These are phyloP conservation scores for Burhinus bistriatus DNA, from an alignment of 2,113 vertebrate genomes.

Conservation along the genomic window DNA sequence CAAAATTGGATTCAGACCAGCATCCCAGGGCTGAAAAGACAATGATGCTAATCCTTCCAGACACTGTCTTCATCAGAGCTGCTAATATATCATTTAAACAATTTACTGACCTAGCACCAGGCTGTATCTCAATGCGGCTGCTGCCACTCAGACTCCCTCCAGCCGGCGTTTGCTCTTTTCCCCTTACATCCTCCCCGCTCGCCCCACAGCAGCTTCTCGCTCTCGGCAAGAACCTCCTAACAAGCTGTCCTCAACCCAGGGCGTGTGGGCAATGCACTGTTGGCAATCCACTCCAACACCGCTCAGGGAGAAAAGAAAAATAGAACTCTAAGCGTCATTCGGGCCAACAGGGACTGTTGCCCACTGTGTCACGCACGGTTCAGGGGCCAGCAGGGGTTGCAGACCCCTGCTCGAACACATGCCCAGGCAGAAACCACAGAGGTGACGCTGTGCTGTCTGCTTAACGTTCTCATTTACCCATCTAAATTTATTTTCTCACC, in stretches of 20 bases:
- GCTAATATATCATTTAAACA: background rate
- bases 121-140: background rate
- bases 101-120: background rate
- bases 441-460: no score
- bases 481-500: background rate
- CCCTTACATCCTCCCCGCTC: background rate
- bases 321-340: background rate
- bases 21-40: background rate
- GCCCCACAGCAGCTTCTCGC: background rate
- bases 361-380: fast-evolving
- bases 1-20: background rate
- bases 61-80: background rate
- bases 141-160: background rate
- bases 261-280: background rate
- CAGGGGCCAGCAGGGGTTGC: background rate
- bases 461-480: background rate
- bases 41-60: slow-evolving; percentile 15
- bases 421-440: background rate
- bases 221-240: background rate
- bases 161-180: background rate
- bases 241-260: background rate
- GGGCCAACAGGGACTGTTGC: background rate
- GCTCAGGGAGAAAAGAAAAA: background rate
- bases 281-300: background rate
- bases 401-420: background rate